Conservation (phyloP, 2,113 vertebrate genomes). For the Anolis sagrei region DNA sequence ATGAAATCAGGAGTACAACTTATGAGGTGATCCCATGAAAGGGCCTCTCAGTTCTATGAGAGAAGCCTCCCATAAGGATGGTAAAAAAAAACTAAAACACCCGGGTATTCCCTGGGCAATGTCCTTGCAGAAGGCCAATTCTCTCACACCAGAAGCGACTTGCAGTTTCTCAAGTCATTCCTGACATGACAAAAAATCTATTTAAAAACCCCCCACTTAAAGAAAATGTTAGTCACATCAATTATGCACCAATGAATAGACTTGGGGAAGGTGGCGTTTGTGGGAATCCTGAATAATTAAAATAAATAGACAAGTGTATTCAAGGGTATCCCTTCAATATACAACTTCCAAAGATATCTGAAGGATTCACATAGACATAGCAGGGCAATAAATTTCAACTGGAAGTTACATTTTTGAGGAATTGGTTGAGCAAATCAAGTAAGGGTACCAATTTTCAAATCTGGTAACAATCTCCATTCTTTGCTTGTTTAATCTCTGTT, state of each 20-base stretch:
- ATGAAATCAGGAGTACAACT: not conserved
- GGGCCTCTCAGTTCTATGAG: not conserved
- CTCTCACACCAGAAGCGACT: too few relatives aligned
- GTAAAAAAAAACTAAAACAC: too few relatives aligned
- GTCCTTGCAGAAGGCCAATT: too few relatives aligned
- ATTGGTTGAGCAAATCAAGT: not conserved
- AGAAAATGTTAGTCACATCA: not conserved
- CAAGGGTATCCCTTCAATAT: not conserved
- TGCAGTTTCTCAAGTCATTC: too few relatives aligned
- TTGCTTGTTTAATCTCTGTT: conserved; percentile 7
- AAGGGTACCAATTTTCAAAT: not conserved
- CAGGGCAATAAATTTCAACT: not conserved
- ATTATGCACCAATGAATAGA: not conserved
- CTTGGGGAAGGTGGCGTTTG: not conserved
- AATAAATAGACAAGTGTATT: not conserved
- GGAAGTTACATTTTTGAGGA: not conserved
- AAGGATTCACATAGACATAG: not conserved
- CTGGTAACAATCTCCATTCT: not conserved
- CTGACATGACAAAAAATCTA: too few relatives aligned
- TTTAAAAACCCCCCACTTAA: too few relatives aligned
- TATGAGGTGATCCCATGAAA: not conserved
- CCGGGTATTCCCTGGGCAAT: too few relatives aligned
- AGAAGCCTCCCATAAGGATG: too few relatives aligned
- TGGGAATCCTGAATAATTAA: not conserved
- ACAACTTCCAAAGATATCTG: not conserved